Evolutionary conservation across 2,113 vertebrate genomes (phyloP), one percentile per base, ranked within the genome.

Genomic region (Agapornis roseicollis): DNA sequence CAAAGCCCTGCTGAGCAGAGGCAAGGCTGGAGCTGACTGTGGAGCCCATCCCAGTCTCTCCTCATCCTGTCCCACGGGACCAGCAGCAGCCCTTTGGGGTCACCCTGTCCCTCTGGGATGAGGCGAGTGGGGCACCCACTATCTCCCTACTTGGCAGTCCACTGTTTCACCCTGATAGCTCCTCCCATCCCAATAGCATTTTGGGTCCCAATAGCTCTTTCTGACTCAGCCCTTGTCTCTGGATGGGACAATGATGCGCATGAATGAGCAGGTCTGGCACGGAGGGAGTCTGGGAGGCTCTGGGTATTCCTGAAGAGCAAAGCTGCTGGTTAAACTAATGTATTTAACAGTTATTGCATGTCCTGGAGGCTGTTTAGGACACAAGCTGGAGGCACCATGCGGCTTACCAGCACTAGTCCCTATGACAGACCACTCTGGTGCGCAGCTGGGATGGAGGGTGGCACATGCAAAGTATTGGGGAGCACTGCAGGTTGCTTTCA

Each of bases 201-300:
- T 47, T 24, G 14, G 35, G 33, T n/a, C 41, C 70, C 0, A 0
- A 11, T 2, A 49, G n/a, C 53, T 72, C 25, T 25, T 66, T 22
- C 52, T 80, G 68, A 49, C 22, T 33, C 17, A 10, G 3, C 49
- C 68, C 58, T 13, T 12, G 20, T 42, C 17, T 31, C 63, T 2
- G 0, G 1, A 2, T 12, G 50, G 55, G 37, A 19, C 11, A 8
- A 0, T 3, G 2, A 2, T 1, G 29, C 0, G 0, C n/a, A 7
- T 24, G 44, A 46, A 14, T 1, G 10, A 13, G 39, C 0, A 7
- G 33, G 9, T n/a, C 73, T 14, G 10, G 69, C 35, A 33, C 17
- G 25, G 33, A 56, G 71, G 9, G 4, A 1, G 33, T 8, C 66
- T 58, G 17, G 25, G 55, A 42, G 9, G 60, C 46, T 46, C 65